These are phyloP conservation scores for Hemichromis elongatus DNA, from an alignment of 2,113 vertebrate genomes.

Conservation along the genomic window DNA sequence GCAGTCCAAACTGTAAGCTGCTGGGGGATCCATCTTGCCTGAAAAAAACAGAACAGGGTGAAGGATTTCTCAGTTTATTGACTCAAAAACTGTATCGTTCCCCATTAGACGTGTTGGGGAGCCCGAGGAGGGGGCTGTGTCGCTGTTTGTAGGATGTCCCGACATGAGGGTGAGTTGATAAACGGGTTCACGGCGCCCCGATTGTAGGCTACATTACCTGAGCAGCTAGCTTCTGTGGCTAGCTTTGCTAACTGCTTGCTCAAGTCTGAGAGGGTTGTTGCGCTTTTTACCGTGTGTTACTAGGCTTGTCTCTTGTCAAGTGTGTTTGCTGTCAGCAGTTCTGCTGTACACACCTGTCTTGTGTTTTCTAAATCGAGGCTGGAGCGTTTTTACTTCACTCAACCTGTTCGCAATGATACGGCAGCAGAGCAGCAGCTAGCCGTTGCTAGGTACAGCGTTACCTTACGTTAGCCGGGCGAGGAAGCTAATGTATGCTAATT, in stretches of 20 bases:
- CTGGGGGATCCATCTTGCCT: conserved; percentile 74
- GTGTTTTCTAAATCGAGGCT: not conserved
- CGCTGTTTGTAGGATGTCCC: conserved; percentile 84
- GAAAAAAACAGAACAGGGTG: conserved; percentile 69
- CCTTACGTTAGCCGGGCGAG: conserved; percentile 19
- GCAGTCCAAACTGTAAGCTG: conserved; percentile 72
- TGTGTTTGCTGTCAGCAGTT: not conserved
- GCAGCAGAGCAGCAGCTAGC: conserved; percentile 53
- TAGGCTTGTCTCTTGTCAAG: not conserved
- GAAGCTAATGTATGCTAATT: conserved; percentile 41
- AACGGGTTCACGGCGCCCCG: conserved; percentile 41
- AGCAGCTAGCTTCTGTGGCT: conserved; percentile 35
- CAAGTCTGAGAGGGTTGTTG: conserved; percentile 34
- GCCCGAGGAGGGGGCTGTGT: conserved; percentile 73
- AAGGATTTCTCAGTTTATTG: conserved; percentile 52
- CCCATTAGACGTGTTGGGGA: conserved; percentile 60
- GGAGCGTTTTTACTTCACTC: not conserved
- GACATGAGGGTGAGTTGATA: conserved; percentile 84
- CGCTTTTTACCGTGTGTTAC: conserved; percentile 40
- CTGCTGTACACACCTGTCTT: accelerated
- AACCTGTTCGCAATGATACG: conserved; percentile 4
- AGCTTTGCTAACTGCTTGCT: conserved; percentile 35
- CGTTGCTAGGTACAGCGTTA: conserved; percentile 39
- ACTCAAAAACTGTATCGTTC: conserved; percentile 58
- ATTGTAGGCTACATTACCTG: conserved; percentile 39